Percentiles rank a stretch among this genome's conserved stretches.
These are phyloP conservation scores for Xiphias gladius DNA, from an alignment of 2,113 vertebrate species.

Conservation along the genomic window DNA sequence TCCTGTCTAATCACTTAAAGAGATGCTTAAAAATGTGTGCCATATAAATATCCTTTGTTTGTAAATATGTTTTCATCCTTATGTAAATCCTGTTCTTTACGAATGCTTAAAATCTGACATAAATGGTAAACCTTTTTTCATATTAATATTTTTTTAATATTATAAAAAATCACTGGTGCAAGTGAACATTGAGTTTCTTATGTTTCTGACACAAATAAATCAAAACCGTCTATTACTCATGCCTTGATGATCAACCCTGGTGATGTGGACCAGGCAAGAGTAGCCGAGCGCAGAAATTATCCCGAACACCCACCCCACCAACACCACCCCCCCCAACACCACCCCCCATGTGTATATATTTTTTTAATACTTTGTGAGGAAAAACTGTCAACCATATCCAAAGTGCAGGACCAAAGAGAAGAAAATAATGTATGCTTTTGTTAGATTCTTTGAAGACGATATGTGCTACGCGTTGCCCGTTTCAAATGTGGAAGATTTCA, in stretches of 20 bases:
- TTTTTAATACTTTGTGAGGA: conserved; percentile 86
- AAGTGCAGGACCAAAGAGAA: conserved; percentile 85
- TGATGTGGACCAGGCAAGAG: conserved; percentile 86
- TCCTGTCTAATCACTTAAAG: background rate
- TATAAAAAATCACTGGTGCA: background rate
- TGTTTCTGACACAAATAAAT: background rate
- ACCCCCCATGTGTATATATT: conserved; percentile 83
- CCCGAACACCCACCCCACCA: no score
- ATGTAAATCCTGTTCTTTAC: background rate
- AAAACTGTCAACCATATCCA: conserved; percentile 85
- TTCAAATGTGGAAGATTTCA: conserved; percentile 92
- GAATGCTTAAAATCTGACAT: background rate
- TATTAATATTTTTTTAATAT: background rate
- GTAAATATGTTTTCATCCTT: background rate
- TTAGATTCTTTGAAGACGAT: conserved; percentile 97
- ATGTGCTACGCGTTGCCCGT: conserved; percentile 94
- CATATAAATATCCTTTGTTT: background rate
- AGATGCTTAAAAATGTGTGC: background rate
- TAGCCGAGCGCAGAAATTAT: conserved; percentile 88
- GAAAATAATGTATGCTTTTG: conserved; percentile 94
- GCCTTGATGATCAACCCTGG: conserved; percentile 71
- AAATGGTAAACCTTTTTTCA: background rate
- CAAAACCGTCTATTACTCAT: conserved; percentile 69
- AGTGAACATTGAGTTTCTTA: background rate
- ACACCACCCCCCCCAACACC: no score